A percentile compares a stretch with the other conserved stretches of the same genome.
Conservation (phyloP, 2,113 vertebrate species). For the Morphnarchus princeps region DNA sequence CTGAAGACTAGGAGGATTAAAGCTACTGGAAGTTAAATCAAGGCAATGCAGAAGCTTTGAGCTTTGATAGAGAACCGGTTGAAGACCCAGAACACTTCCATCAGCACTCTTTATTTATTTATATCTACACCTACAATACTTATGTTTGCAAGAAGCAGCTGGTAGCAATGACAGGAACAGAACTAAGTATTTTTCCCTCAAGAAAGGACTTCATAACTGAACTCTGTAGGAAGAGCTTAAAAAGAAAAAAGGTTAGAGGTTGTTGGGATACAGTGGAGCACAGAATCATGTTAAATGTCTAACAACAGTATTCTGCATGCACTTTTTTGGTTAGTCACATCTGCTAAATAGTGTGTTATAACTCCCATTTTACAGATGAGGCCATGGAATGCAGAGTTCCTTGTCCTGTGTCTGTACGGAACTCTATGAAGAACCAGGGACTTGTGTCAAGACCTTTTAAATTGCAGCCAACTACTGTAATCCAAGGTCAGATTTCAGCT, state of each 20-base stretch:
- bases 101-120: not conserved
- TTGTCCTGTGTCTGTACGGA: not conserved
- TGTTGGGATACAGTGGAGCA: not conserved
- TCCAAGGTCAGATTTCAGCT: not conserved
- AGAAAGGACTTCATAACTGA: not conserved
- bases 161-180: not conserved
- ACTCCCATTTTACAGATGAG: not conserved
- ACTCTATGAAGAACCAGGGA: not conserved
- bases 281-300: not conserved
- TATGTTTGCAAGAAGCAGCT: not conserved
- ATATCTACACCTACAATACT: not conserved
- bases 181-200: not conserved
- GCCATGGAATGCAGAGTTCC: not conserved
- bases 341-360: not conserved
- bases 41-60: not conserved
- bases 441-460: not conserved
- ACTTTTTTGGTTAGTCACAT: not conserved
- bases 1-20: not conserved
- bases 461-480: not conserved
- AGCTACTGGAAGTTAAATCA: not conserved
- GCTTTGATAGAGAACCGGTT: not conserved
- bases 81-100: not conserved
- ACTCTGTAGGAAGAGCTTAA: not conserved
- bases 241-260: not conserved
- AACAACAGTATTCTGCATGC: not conserved